phyloP scores from a whole-genome alignment of 2,888 invertebrate genomes.

The Perdita meconis region DNA sequence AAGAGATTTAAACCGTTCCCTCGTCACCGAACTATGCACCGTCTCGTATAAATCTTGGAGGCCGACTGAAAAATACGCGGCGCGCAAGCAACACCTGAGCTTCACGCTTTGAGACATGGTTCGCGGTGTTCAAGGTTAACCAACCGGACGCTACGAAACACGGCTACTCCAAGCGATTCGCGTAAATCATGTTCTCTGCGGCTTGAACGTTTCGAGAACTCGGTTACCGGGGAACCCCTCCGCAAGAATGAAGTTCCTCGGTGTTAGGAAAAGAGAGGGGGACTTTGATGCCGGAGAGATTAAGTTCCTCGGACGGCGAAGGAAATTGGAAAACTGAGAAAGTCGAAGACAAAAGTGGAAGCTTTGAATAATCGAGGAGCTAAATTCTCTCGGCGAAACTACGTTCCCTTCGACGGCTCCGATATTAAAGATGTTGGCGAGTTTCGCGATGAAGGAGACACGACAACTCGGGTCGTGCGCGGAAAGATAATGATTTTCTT shows the following conservation, averaged over 20 bases:
- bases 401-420: neutral
- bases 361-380: neutral
- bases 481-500: conserved; percentile 10
- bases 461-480: too few relatives aligned
- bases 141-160: conserved; percentile 22
- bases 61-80: conserved; percentile 39
- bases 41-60: conserved; percentile 44
- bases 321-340: conserved; percentile 21
- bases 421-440: neutral
- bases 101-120: conserved; percentile 8
- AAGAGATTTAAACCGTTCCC: conserved; percentile 51
- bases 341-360: neutral
- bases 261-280: neutral
- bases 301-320: neutral
- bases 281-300: neutral
- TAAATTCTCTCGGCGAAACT: neutral
- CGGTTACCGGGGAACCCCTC: neutral
- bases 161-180: conserved; percentile 14
- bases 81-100: conserved; percentile 43
- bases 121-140: conserved; percentile 35
- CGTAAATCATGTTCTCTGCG: conserved; percentile 31
- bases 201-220: neutral
- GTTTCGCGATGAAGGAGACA: neutral
- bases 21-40: conserved; percentile 28
- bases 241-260: conserved; percentile 24